These are phyloP conservation scores for Epinotia brunnichana DNA, from an alignment of 2,888 invertebrate species.

Conservation along the genomic window DNA sequence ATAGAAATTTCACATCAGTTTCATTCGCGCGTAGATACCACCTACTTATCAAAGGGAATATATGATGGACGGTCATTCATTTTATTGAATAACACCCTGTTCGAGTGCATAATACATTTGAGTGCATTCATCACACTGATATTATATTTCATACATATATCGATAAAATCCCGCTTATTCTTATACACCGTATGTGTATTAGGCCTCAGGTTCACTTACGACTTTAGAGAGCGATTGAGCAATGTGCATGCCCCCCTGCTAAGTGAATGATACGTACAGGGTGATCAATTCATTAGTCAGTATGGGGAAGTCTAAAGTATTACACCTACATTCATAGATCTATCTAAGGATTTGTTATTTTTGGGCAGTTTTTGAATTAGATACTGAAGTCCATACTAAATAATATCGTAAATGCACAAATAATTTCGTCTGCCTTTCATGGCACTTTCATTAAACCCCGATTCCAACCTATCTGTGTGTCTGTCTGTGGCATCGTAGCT, in stretches of 20 bases:
- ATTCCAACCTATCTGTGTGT: too few relatives aligned
- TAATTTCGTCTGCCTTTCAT: too few relatives aligned
- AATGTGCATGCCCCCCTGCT: slow-evolving; percentile 10
- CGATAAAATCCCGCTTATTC: slow-evolving; percentile 17
- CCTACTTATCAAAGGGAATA: slow-evolving; percentile 15
- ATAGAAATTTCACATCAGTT: background rate
- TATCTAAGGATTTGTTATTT: too few relatives aligned
- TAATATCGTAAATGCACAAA: too few relatives aligned
- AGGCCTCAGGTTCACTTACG: background rate
- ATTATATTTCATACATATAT: slow-evolving; percentile 27
- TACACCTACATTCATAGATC: too few relatives aligned
- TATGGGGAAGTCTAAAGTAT: background rate
- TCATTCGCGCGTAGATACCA: background rate
- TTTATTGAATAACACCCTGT: slow-evolving; percentile 38
- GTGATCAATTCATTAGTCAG: background rate
- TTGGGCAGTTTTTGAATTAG: too few relatives aligned
- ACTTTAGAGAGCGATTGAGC: background rate
- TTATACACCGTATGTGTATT: background rate
- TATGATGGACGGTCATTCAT: slow-evolving; percentile 35
- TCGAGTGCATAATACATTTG: slow-evolving; percentile 50
- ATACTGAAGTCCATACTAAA: too few relatives aligned
- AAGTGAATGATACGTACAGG: slow-evolving; percentile 17
- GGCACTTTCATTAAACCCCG: too few relatives aligned
- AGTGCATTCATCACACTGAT: slow-evolving; percentile 52
- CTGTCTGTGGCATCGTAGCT: too few relatives aligned